A percentile compares a stretch with the other conserved stretches of the same genome.
These are phyloP conservation scores for Epistrophe grossulariae DNA, from an alignment of 2,888 invertebrate genomes.

Conservation along the genomic window DNA sequence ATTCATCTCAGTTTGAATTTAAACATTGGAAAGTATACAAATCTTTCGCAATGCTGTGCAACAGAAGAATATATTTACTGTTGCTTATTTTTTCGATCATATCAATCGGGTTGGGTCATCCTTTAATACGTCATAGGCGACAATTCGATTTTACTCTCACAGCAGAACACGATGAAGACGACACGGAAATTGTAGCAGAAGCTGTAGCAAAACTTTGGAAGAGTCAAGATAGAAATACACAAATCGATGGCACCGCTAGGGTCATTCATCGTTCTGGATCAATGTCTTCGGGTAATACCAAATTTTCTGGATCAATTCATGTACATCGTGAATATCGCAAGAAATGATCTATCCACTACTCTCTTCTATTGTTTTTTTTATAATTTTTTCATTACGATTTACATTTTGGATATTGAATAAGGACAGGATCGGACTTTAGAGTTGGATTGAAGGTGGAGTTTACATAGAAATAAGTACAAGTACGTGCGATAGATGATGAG, in stretches of 20 bases:
- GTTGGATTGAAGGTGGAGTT: conserved; percentile 64
- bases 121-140: conserved; percentile 78
- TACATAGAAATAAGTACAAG: conserved; percentile 47
- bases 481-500: conserved; percentile 10
- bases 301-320: conserved; percentile 81
- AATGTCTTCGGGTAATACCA: conserved; percentile 81
- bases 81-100: conserved; percentile 35
- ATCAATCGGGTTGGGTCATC: conserved; percentile 21
- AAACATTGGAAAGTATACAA: conserved; percentile 51
- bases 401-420: conserved; percentile 15
- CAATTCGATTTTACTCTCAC: conserved; percentile 82
- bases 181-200: conserved; percentile 82
- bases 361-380: background rate
- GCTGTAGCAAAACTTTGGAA: conserved; percentile 83
- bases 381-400: conserved; percentile 16
- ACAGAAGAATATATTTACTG: conserved; percentile 12
- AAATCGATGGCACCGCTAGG: conserved; percentile 82
- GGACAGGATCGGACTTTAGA: conserved; percentile 63
- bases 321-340: conserved; percentile 82
- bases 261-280: conserved; percentile 80
- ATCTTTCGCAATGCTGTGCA: conserved; percentile 46
- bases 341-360: conserved; percentile 65
- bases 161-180: conserved; percentile 82
- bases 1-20: conserved; percentile 48
- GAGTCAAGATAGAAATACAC: conserved; percentile 81